Base-by-base conservation (phyloP, 2,797 vertebrate genomes). In the Pitangus sulphuratus region DNA sequence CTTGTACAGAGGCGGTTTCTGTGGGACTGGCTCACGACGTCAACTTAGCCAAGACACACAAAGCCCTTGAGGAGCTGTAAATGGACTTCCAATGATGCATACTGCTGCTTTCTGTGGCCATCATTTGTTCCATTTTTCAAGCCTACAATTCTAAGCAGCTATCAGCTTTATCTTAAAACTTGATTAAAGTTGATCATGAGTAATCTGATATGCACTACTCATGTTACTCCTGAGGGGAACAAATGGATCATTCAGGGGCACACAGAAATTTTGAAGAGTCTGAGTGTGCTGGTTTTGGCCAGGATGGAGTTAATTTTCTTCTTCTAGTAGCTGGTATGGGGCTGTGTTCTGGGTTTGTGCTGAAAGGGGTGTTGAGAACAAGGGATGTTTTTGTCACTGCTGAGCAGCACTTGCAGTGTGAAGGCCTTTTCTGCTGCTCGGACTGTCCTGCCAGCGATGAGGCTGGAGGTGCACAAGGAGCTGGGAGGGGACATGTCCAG, bases 381-480 rank as follows among this genome's bases (percentile, higher is more conserved):
- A 39, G 33, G 25, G 30, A 57, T 35, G 69, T 57, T 69, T 56
- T 56, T 56, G 25, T 40, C 62, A 18, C 4, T 87, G 56, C 39
- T 64, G 56, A 64, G 62, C 3, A 1, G 25, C 6, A 25, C 19
- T 68, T 21, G 17, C 40, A 39, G 16, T 6, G 8, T 35, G 44
- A 57, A 64, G 70, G 57, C 18, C 76, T 64, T 51, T 58, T 51
- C 83, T 64, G 33, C 68, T 42, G 8, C 54, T 54, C 4, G 0
- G 35, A 11, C 10, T 1, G 0, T 26, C 15, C 13, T 8, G 1
- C 37, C 62, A 51, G 44, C 0, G 2, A 62, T 50, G 5, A 62
- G 37, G 30, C 56, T 57, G 56, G 48, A 42, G n/a, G 37, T 22
- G 61, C 61, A 48, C 19, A 30, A 39, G 48, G 37, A 39, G 24